Base-by-base conservation (phyloP, 1,140 invertebrate genomes). In the Ceratina calcarata region DNA sequence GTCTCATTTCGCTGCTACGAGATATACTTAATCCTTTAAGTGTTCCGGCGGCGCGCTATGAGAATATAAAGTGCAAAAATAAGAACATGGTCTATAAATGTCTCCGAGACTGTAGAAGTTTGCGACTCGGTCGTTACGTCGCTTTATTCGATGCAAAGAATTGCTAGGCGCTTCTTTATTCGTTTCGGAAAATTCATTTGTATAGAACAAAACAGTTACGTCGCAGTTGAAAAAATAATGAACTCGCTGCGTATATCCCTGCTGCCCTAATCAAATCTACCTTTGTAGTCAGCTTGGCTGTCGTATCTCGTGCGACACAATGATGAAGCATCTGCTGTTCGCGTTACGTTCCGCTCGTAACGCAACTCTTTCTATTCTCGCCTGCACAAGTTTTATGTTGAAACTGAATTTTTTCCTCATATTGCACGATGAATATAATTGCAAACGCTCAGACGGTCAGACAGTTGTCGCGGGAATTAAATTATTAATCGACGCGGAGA, bases 241-340 rank as follows among this genome's bases (percentile, higher is more conserved):
- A 67, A 57, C 16, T 20, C 7, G 13, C 53, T 45, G 64, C n/a
- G 49, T 71, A 66, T 55, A 66, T 64, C 53, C 58, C 20, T 32
- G 51, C 57, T 58, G 2, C 53, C 55, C 75, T 77, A 82, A 85
- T 86, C 80, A 85, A 86, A 86, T 86, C 57, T 32, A n/a, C 57
- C 68, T 79, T 82, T 76, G 76, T 79, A 72, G 71, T 76, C 75
- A 62, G 10, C 55, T 51, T 76, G 53, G 55, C 55, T 60, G 49
- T 24, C 45, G 66, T 65, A 27, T 18, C 64, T 73, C 67, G 53
- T 12, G 61, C 45, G 69, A 51, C 66, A 22, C 45, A 57, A 57
- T 16, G 80, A 65, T 82, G 79, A 82, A 78, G 45, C 61, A 78
- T 83, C 45, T 51, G 18, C 27, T 45, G 27, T 13, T 15, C 13